Evolutionary conservation across 2,888 invertebrate genomes (phyloP).

Genomic region (Hirtodrosophila cameraria): DNA sequence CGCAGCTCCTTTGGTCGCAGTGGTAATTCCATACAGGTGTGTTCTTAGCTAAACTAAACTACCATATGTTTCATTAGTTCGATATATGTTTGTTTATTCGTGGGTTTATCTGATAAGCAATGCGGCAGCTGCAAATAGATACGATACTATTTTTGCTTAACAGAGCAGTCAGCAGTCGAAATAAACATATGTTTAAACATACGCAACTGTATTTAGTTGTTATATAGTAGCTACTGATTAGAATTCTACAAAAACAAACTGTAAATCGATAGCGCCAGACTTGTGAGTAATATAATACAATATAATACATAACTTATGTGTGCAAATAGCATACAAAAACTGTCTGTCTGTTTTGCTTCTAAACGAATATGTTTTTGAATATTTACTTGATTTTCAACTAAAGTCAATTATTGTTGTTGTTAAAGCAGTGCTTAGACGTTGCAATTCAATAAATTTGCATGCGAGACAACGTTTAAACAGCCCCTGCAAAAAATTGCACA

Average conservation of each 20-base stretch:
- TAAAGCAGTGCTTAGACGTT: too few species aligned
- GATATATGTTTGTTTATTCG: too few species aligned
- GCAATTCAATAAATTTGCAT: too few species aligned
- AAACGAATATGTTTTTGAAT: neutral
- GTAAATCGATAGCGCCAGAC: slow-evolving; percentile 33
- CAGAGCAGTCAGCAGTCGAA: slow-evolving; percentile 29
- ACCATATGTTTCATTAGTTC: slow-evolving; percentile 59
- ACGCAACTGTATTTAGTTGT: neutral
- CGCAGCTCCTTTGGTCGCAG: slow-evolving; percentile 76
- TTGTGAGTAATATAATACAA: slow-evolving; percentile 8
- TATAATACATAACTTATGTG: too few species aligned
- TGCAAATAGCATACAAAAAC: too few species aligned
- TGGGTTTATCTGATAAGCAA: slow-evolving; percentile 38
- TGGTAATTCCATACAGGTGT: slow-evolving; percentile 81
- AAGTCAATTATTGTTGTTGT: neutral
- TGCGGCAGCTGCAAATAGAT: slow-evolving; percentile 6
- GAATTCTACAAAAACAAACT: slow-evolving; percentile 15
- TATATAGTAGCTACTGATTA: slow-evolving; percentile 41
- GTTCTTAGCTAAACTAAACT: neutral
- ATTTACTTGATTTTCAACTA: neutral
- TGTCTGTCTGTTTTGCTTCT: too few species aligned
- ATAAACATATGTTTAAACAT: slow-evolving; percentile 23
- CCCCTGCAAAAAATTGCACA: too few species aligned
- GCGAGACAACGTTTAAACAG: too few species aligned
- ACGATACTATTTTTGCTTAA: slow-evolving; percentile 12